These are phyloP conservation scores for Cyprichromis sp. DNA, from an alignment of 2,113 vertebrate species.

Conservation along the genomic window DNA sequence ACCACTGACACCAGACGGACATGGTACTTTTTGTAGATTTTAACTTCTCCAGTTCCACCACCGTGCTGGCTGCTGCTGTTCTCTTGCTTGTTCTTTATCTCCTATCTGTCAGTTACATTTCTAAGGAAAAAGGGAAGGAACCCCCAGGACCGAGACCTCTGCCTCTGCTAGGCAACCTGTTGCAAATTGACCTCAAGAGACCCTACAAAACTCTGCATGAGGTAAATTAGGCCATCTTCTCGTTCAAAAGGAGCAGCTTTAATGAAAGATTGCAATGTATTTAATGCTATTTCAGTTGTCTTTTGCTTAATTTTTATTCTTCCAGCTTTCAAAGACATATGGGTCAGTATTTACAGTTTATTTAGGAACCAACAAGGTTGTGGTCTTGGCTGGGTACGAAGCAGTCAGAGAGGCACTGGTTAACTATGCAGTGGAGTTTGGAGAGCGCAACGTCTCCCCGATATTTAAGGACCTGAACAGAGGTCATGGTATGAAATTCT, in stretches of 20 bases:
- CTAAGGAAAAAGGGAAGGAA: neutral
- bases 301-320: neutral
- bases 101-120: neutral
- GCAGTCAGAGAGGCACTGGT: constrained; percentile 76
- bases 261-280: neutral
- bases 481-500: constrained; percentile 63
- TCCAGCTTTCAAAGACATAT: constrained; percentile 78
- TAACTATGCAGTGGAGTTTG: constrained; percentile 73
- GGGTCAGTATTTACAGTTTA: constrained; percentile 76
- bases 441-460: constrained; percentile 66
- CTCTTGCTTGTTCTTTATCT: constrained; percentile 35
- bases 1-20: neutral
- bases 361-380: constrained; percentile 71
- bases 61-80: constrained; percentile 10
- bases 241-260: neutral
- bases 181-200: constrained; percentile 59
- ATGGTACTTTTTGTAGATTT: constrained; percentile 35
- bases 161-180: constrained; percentile 63
- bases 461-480: constrained; percentile 55
- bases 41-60: neutral
- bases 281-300: neutral
- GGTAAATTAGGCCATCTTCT: neutral
- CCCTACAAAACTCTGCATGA: constrained; percentile 30
- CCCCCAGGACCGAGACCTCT: constrained; percentile 62
- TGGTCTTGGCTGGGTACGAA: constrained; percentile 77